A percentile compares a stretch with the other conserved stretches of the same genome.
phyloP scores from a whole-genome alignment of 2,888 invertebrate genomes.

The Meteorus colon region DNA sequence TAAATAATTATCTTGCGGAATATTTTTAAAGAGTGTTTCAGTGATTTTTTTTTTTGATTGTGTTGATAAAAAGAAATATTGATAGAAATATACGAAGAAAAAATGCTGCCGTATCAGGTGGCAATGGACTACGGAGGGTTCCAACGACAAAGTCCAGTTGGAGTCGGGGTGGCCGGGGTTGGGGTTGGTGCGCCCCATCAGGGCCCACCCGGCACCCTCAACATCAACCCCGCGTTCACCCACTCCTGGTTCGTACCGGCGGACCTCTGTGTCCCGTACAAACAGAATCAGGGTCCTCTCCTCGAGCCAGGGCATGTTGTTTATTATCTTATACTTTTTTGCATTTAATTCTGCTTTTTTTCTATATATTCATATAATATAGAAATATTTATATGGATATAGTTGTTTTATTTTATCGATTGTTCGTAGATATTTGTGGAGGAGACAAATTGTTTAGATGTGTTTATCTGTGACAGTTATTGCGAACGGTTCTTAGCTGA shows the following conservation, averaged over 20 bases:
- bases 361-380: slow-evolving; percentile 17
- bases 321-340: slow-evolving; percentile 75
- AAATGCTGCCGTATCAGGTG: slow-evolving; percentile 91
- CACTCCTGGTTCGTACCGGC: slow-evolving; percentile 97
- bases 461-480: too few species aligned
- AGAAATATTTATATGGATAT: not conserved
- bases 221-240: slow-evolving; percentile 87
- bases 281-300: slow-evolving; percentile 85
- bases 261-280: slow-evolving; percentile 93
- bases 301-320: slow-evolving; percentile 93
- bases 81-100: slow-evolving; percentile 13
- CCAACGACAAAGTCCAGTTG: slow-evolving; percentile 75
- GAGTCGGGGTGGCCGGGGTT: slow-evolving; percentile 67
- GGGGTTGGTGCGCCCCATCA: slow-evolving; percentile 80
- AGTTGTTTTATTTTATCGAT: not conserved
- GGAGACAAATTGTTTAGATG: not conserved
- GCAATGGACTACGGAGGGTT: slow-evolving; percentile 82
- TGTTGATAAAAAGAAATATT: slow-evolving; percentile 10
- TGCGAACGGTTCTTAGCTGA: too few species aligned
- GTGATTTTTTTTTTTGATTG: too few species aligned
- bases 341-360: slow-evolving; percentile 53
- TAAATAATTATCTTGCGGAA: slow-evolving; percentile 11
- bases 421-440: not conserved
- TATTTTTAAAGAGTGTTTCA: too few species aligned
- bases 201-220: slow-evolving; percentile 84